Conservation (phyloP, 2,797 vertebrate genomes). For the Poeciliopsis presidionis region DNA sequence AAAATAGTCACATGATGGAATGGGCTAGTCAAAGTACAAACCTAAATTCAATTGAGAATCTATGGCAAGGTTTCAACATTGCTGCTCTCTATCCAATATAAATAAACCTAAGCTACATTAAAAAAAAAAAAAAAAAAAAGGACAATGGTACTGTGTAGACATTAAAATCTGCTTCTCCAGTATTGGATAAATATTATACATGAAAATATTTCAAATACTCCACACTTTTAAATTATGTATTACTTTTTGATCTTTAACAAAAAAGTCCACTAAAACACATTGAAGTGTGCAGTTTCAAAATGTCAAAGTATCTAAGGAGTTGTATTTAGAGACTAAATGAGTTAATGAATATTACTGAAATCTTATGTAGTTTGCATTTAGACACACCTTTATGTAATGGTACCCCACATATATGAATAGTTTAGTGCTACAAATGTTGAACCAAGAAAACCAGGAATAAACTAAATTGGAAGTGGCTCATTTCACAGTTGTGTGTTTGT, state of each 20-base stretch:
- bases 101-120: background rate
- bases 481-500: background rate
- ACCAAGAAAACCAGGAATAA: background rate
- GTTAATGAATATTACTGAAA: too few species aligned
- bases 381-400: background rate
- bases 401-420: background rate
- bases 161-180: background rate
- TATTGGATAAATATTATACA: background rate
- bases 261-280: background rate
- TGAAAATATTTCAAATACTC: background rate
- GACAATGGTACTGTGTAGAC: background rate
- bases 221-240: background rate
- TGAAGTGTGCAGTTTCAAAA: background rate
- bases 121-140: background rate
- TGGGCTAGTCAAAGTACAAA: background rate
- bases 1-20: background rate
- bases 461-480: background rate
- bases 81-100: background rate
- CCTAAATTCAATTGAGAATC: background rate
- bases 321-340: too few species aligned
- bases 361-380: background rate
- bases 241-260: background rate
- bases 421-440: background rate
- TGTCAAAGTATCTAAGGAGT: background rate
- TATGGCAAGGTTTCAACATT: background rate